These are phyloP conservation scores for Zelostemma sp. DNA, from an alignment of 1,140 invertebrate genomes.

Conservation along the genomic window DNA sequence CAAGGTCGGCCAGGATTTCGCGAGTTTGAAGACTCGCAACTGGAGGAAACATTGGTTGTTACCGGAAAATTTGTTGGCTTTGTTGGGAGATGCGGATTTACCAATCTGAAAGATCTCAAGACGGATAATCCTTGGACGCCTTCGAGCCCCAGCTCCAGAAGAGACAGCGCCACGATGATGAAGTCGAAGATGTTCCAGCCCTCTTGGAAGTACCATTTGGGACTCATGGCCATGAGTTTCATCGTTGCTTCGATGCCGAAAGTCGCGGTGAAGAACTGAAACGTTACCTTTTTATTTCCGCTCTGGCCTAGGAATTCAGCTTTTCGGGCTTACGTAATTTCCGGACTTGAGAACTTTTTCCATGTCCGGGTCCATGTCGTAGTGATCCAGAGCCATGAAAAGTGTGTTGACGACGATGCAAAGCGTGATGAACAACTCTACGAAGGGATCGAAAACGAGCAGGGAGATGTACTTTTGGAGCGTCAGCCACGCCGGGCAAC, in stretches of 20 bases:
- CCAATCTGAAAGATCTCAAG: conserved; percentile 97
- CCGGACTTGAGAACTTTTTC: conserved; percentile 88
- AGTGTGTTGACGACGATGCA: conserved; percentile 98
- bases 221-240: conserved; percentile 97
- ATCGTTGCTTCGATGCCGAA: conserved; percentile 96
- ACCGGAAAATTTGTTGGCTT: too few species aligned
- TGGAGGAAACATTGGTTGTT: too few species aligned
- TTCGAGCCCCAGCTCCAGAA: conserved; percentile 93
- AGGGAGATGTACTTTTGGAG: conserved; percentile 91
- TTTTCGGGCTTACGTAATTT: conserved; percentile 91
- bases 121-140: conserved; percentile 96
- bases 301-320: too few species aligned
- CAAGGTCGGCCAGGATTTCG: conserved; percentile 98
- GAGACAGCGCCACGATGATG: conserved; percentile 95
- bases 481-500: conserved; percentile 91
- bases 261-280: conserved; percentile 97
- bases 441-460: conserved; percentile 97
- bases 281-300: neutral
- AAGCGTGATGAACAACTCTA: conserved; percentile 97
- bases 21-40: conserved; percentile 99
- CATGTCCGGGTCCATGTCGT: conserved; percentile 92
- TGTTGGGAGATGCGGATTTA: too few species aligned
- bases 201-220: conserved; percentile 98
- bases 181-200: conserved; percentile 99
- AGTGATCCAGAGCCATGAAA: conserved; percentile 98